phyloP scores from a whole-genome alignment of 2,888 invertebrate species.

The Drosophila monieri region DNA sequence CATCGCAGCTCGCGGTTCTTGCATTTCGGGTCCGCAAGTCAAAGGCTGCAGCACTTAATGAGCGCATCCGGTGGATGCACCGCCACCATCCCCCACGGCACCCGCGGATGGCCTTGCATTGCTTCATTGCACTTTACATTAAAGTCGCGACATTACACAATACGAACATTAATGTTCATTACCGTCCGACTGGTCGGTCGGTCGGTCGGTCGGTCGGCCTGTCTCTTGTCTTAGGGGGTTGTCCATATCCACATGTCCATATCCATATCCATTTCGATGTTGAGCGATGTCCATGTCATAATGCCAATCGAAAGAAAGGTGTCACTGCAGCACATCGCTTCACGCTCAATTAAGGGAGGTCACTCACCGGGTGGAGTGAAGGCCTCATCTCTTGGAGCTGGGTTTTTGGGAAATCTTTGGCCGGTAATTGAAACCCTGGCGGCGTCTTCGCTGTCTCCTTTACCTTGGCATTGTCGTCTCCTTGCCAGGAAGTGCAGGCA shows the following conservation, averaged over 20 bases:
- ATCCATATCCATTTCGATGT: constrained; percentile 40
- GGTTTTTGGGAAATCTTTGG: constrained; percentile 25
- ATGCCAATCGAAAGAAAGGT: constrained; percentile 53
- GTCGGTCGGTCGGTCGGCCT: constrained; percentile 10
- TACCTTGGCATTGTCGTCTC: constrained; percentile 17
- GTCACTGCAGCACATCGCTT: constrained; percentile 62
- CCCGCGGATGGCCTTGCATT: constrained; percentile 59
- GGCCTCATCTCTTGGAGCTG: constrained; percentile 17
- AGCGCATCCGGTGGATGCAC: constrained; percentile 68
- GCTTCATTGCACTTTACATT: constrained; percentile 79
- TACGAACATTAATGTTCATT: constrained; percentile 73
- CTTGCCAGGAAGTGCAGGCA: constrained; percentile 68
- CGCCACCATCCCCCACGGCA: constrained; percentile 18
- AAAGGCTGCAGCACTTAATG: constrained; percentile 75
- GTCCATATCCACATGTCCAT: constrained; percentile 13
- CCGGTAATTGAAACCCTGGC: constrained; percentile 67
- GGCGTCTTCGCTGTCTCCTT: constrained; percentile 27
- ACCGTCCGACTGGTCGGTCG: constrained; percentile 30
- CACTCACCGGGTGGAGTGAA: constrained; percentile 8
- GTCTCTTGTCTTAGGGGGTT: constrained; percentile 46
- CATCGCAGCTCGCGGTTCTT: constrained; percentile 2
- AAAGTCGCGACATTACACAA: constrained; percentile 74
- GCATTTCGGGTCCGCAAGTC: constrained; percentile 45
- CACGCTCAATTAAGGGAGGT: constrained; percentile 68
- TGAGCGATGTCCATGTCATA: constrained; percentile 31